Conservation (phyloP, 2,113 vertebrate species). For the Microtus pennsylvanicus region DNA sequence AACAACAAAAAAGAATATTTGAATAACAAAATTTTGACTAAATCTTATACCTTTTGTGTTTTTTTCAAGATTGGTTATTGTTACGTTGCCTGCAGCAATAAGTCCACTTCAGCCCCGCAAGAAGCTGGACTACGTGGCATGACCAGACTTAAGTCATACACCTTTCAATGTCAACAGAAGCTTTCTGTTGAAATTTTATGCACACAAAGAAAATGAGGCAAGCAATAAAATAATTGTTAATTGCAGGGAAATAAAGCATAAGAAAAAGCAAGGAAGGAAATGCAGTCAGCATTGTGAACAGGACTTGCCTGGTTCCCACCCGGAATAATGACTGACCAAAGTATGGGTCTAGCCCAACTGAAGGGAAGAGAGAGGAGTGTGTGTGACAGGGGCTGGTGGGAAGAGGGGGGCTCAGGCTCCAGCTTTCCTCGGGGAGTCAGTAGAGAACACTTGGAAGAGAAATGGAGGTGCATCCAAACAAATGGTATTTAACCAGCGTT, state of each 20-base stretch:
- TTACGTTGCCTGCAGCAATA: background rate
- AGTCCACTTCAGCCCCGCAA: background rate
- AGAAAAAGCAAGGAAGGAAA: background rate
- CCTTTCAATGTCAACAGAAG: background rate
- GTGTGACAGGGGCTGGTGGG: too few species aligned
- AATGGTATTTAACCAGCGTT: background rate
- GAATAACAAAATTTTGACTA: background rate
- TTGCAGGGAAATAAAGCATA: background rate
- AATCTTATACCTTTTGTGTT: background rate
- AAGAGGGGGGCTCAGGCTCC: background rate
- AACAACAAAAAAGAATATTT: background rate
- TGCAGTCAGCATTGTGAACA: background rate
- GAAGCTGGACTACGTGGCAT: background rate
- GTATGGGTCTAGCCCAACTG: background rate
- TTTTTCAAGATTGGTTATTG: background rate
- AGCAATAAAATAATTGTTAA: slow-evolving; percentile 20
- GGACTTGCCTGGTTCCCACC: background rate
- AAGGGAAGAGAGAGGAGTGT: background rate
- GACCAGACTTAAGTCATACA: background rate
- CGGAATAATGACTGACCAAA: background rate
- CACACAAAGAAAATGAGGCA: slow-evolving; percentile 1
- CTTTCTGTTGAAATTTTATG: background rate
- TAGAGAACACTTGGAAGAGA: background rate
- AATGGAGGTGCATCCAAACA: background rate
- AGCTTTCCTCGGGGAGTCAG: background rate